These are phyloP conservation scores for Ictalurus punctatus DNA, from an alignment of 2,113 vertebrate genomes.

Conservation along the genomic window DNA sequence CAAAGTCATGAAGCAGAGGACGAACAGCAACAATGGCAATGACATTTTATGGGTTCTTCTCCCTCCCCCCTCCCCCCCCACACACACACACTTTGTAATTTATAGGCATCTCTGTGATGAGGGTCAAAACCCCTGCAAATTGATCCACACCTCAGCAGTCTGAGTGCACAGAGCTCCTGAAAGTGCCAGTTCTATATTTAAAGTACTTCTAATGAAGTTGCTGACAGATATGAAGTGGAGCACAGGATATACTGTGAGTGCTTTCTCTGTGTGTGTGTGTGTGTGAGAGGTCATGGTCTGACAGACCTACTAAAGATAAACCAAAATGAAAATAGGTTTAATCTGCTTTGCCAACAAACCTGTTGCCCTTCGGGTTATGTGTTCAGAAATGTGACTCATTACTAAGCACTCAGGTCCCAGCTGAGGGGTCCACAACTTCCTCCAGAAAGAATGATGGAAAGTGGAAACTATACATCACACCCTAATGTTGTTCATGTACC, in stretches of 20 bases:
- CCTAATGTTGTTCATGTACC: slow-evolving; percentile 64
- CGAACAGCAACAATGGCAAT: not conserved
- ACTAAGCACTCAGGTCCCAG: not conserved
- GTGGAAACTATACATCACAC: not conserved
- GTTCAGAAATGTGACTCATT: not conserved
- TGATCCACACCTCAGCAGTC: not conserved
- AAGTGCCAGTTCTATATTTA: slow-evolving; percentile 54
- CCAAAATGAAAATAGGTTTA: slow-evolving; percentile 6
- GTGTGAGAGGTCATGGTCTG: not conserved
- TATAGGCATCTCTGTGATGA: not conserved
- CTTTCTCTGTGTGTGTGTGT: not conserved
- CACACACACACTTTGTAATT: not conserved
- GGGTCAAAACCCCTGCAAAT: not conserved
- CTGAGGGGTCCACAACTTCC: not conserved
- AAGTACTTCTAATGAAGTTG: slow-evolving; percentile 39
- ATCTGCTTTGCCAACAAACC: not conserved
- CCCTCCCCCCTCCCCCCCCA: no score
- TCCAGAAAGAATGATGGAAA: not conserved
- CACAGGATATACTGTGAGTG: slow-evolving; percentile 35
- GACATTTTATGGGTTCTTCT: not conserved
- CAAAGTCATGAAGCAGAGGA: not conserved
- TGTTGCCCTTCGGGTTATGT: not conserved
- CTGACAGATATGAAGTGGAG: slow-evolving; percentile 27
- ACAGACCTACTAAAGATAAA: slow-evolving; percentile 26
- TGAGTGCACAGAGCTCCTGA: slow-evolving; percentile 4